Conservation (phyloP, 2,888 invertebrate genomes). For the Microctonus hyperodae region DNA sequence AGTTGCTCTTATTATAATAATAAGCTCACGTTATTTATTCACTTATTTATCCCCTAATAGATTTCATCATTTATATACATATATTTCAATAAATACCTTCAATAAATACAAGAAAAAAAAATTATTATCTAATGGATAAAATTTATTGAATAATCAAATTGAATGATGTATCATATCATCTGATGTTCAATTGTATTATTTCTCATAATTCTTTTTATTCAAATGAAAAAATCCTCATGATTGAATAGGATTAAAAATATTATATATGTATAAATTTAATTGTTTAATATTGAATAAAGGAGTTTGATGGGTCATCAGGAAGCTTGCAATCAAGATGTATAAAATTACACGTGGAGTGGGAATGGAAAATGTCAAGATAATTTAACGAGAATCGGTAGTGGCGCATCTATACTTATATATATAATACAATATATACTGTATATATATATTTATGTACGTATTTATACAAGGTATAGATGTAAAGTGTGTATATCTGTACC, state of each 20-base stretch:
- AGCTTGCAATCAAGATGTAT: constrained; percentile 16
- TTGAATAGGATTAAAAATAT: background rate
- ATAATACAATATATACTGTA: constrained; percentile 2
- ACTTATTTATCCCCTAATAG: background rate
- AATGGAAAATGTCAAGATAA: constrained; percentile 32
- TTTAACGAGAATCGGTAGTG: constrained; percentile 19
- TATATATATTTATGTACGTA: too few species aligned
- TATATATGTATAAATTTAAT: background rate
- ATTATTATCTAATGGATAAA: background rate
- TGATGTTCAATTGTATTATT: too few species aligned
- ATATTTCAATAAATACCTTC: background rate
- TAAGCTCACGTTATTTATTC: constrained; percentile 1
- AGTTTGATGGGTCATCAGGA: constrained; percentile 5
- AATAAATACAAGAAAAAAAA: background rate
- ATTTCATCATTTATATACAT: background rate
- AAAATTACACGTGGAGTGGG: constrained; percentile 17
- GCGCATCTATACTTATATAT: background rate
- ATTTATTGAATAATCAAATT: background rate
- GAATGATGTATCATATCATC: too few species aligned
- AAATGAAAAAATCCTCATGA: too few species aligned
- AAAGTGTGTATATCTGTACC: background rate
- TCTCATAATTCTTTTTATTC: too few species aligned
- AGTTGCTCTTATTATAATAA: background rate
- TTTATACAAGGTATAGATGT: too few species aligned
- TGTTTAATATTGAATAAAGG: background rate